Percentiles rank a stretch among this genome's conserved stretches.
phyloP scores from a whole-genome alignment of 2,888 invertebrate genomes.

The Trisateles emortualis region DNA sequence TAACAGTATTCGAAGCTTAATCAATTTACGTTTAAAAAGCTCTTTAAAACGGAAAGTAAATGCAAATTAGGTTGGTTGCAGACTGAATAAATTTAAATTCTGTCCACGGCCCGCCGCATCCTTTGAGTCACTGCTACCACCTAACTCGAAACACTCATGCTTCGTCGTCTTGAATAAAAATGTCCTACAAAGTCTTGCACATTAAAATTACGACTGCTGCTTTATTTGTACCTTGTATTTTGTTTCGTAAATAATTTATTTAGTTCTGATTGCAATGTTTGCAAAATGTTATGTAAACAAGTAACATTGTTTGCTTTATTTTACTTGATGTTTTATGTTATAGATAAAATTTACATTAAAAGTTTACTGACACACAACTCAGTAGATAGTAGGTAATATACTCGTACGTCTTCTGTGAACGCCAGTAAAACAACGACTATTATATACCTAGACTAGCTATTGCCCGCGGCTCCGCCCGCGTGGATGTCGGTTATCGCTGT shows the following conservation, averaged over 20 bases:
- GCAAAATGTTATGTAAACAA: not conserved
- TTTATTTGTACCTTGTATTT: conserved; percentile 8
- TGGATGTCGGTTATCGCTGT: too few species aligned
- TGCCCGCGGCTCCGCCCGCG: too few species aligned
- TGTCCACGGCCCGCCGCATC: conserved; percentile 41
- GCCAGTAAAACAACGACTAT: too few species aligned
- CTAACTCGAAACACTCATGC: conserved; percentile 41
- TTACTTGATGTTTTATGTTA: too few species aligned
- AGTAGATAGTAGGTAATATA: too few species aligned
- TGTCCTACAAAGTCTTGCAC: conserved; percentile 19
- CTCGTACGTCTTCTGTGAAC: too few species aligned
- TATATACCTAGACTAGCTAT: too few species aligned
- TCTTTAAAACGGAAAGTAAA: conserved; percentile 29
- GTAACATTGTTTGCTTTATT: too few species aligned
- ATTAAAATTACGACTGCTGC: conserved; percentile 17
- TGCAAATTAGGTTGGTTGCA: conserved; percentile 34
- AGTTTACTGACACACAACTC: too few species aligned
- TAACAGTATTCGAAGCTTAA: conserved; percentile 14
- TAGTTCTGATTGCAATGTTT: not conserved
- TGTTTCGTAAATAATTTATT: conserved; percentile 19
- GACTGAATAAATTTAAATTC: conserved; percentile 46
- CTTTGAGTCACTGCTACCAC: conserved; percentile 44
- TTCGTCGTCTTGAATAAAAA: conserved; percentile 45
- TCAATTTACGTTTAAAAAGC: conserved; percentile 28
- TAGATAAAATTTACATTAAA: too few species aligned